Evolutionary conservation across 1,140 invertebrate species (phyloP), one percentile per base, ranked within the genome.

Genomic region (Thrips palmi): DNA sequence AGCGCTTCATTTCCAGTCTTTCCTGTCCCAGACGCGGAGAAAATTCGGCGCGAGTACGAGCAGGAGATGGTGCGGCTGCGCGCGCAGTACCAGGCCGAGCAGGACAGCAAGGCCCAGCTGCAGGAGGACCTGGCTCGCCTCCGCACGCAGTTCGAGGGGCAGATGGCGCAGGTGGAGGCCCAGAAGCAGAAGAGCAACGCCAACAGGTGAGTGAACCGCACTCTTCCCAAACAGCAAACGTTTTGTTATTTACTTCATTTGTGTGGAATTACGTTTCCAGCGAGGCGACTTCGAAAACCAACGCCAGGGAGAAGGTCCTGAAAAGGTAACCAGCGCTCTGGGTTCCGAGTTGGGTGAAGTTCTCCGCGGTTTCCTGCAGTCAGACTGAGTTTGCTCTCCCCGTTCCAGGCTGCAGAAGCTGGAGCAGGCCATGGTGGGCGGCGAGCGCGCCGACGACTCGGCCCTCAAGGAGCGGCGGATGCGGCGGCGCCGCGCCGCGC

Each of bases 371-470:
- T 11, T 37, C n/a, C n/a, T n/a, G n/a, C n/a, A n/a, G n/a, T n/a
- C n/a, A n/a, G n/a, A n/a, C n/a, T 6, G 12, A 12, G n/a, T 33
- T 25, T 4, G 24, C 29, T n/a, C n/a, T n/a, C n/a, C n/a, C n/a
- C n/a, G n/a, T n/a, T 43, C 6, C 43, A 74, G 73, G 45, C 57
- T 83, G 24, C 63, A 78, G 51, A 64, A 69, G 35, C 60, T 87
- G 12, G 70, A 86, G 49, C 64, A 71, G 27, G 65, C 71, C 43
- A 69, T 87, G 63, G 77, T 84, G 39, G 82, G 83, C 19, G 83
- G 83, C 2, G 83, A 88, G 50, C 65, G 72, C 45, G 70, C 67
- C 2, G 58, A 78, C 49, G 81, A 86, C 54, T 58, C 69, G 37
- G 70, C 72, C 47, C 58, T 79, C 23, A 74, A 73, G 27, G 77